These are phyloP conservation scores for Heliocidaris erythrogramma DNA, from an alignment of 35 echinoderm and acorn worm genomes.

Conservation along the genomic window DNA sequence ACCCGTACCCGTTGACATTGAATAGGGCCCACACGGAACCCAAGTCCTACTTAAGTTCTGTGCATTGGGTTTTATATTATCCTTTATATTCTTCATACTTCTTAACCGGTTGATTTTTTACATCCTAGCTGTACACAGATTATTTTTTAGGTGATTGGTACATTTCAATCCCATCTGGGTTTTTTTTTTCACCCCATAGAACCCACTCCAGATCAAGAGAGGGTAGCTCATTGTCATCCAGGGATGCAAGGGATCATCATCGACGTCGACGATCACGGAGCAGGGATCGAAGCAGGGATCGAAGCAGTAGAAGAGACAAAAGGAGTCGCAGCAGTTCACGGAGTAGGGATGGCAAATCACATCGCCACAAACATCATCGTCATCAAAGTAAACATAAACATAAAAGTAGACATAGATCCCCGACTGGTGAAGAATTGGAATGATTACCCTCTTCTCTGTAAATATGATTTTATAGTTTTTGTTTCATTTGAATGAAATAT, in stretches of 20 bases:
- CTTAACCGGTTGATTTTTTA: no score
- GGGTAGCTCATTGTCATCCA: neutral
- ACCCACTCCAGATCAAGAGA: neutral
- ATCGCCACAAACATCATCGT: neutral
- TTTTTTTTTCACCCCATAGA: neutral
- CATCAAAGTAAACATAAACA: neutral
- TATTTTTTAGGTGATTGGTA: no score
- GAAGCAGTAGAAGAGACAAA: neutral
- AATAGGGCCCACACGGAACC: no score
- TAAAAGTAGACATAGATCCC: conserved; percentile 3
- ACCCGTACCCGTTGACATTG: no score
- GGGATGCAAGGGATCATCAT: neutral
- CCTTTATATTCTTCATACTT: no score
- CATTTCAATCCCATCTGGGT: no score
- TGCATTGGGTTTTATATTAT: no score
- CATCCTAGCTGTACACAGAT: no score
- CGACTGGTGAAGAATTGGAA: neutral
- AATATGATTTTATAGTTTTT: no score
- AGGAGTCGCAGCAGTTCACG: neutral
- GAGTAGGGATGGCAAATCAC: neutral
- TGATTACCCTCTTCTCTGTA: neutral
- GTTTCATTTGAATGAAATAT: neutral
- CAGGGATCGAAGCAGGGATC: conserved; percentile 7
- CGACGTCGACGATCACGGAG: neutral
- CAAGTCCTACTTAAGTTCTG: no score